Evolutionary conservation across 2,888 invertebrate species (phyloP), one percentile per base, ranked within the genome.

Genomic region (Geotrupes spiniger): DNA sequence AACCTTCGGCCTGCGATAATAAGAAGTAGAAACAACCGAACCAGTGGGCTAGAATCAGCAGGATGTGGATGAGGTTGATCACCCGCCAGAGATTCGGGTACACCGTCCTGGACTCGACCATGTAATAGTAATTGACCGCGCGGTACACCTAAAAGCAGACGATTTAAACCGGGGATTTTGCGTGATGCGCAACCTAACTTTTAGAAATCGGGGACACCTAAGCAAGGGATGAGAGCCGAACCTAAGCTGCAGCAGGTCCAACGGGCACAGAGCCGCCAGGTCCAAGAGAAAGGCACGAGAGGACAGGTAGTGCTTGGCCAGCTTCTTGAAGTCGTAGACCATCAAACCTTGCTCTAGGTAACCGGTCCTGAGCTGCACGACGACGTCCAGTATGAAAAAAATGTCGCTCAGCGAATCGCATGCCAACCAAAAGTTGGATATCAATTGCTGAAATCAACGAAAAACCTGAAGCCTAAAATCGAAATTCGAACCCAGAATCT

Each of bases 11-110:
- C 70, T 95, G 92, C 4, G 94, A 94, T 46, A 96, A 81, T 65
- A 96, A 76, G 76, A 89, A 96, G 78, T 96, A 96, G 79, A 96
- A 96, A 74, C 95, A 96, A 46, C 96, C 96, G 72, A 96, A 96
- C 96, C 96, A 96, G 72, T 96, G 96, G 41, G 95, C 94, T 63
- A 95, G 79, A 66, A 96, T 90, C 63, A 96, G 83, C 57, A 96
- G 81, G 65, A 96, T 94, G 73, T 96, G 96, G 60, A 95, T 92
- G 54, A 96, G 80, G 76, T 95, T 96, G 66, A 93, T 84, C 57
- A 96, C 96, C 10, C 96, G 81, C 91, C 95, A 94, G 71, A 96
- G 82, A 78, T 96, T 96, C 15, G 96, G 96, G 76, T 93, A 96
- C 49, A 95, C 89, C 3, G 95, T 95, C 62, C 95, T 78, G 41